These are phyloP conservation scores for Tortricodes alternella DNA, from an alignment of 2,888 invertebrate genomes.

Conservation along the genomic window DNA sequence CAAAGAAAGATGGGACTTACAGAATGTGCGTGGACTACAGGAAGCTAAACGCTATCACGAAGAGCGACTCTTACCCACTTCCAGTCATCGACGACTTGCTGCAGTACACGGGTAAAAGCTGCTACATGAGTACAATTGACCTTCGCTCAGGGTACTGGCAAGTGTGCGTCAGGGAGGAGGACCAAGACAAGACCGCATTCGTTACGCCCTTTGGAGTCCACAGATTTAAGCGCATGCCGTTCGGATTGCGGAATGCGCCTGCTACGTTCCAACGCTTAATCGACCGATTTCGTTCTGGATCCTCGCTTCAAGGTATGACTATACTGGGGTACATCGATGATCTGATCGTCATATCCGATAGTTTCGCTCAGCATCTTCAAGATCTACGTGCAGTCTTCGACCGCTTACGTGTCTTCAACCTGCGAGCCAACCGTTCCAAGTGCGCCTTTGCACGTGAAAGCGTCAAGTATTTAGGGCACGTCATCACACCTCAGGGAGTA, in stretches of 20 bases:
- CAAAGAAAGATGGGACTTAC: conserved; percentile 44
- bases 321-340: too few species aligned
- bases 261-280: too few species aligned
- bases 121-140: conserved; percentile 47
- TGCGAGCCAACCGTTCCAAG: conserved; percentile 44
- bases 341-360: too few species aligned
- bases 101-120: conserved; percentile 42
- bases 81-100: conserved; percentile 57
- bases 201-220: too few species aligned
- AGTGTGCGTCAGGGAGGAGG: too few species aligned
- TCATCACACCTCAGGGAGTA: not conserved
- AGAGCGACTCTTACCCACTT: conserved; percentile 46
- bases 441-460: conserved; percentile 7
- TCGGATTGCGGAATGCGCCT: too few species aligned
- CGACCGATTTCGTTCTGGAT: too few species aligned
- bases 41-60: conserved; percentile 34
- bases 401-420: conserved; percentile 53
- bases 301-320: too few species aligned
- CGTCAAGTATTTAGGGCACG: not conserved
- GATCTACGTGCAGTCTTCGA: conserved; percentile 30
- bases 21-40: conserved; percentile 53
- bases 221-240: too few species aligned
- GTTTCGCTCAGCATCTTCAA: too few species aligned
- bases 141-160: too few species aligned
- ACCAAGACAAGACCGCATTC: too few species aligned